phyloP scores from a whole-genome alignment of 37 sponge, comb jelly and placozoan species.

The Bolinopsis microptera region DNA sequence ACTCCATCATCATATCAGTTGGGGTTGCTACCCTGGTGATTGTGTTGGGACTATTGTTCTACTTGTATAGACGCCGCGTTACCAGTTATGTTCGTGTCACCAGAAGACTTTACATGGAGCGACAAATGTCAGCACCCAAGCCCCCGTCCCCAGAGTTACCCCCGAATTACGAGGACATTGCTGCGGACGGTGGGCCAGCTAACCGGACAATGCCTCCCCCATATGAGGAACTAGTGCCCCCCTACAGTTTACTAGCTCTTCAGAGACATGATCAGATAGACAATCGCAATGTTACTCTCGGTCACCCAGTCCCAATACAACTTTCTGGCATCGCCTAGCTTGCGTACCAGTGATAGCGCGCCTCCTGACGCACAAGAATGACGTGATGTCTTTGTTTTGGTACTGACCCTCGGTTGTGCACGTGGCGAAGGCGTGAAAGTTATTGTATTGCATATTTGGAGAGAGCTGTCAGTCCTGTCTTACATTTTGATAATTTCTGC shows the following conservation, averaged over 20 bases:
- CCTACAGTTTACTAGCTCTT: background rate
- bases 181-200: background rate
- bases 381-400: too few relatives aligned
- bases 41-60: background rate
- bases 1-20: background rate
- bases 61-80: conserved; percentile 26
- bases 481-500: too few relatives aligned
- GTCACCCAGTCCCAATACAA: too few relatives aligned
- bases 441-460: too few relatives aligned
- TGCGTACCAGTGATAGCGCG: too few relatives aligned
- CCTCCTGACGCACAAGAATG: conserved; percentile 41
- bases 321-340: too few relatives aligned
- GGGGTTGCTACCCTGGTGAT: background rate
- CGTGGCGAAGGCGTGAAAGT: too few relatives aligned
- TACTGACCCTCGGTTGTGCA: too few relatives aligned
- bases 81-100: conserved; percentile 37
- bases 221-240: conserved; percentile 18
- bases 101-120: conserved; percentile 6
- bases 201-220: background rate
- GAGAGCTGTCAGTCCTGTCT: too few relatives aligned
- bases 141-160: background rate
- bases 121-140: background rate
- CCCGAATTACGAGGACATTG: conserved; percentile 11
- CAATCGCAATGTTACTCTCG: too few relatives aligned
- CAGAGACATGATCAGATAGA: conserved; percentile 7